A percentile compares a stretch with the other conserved stretches of the same genome.
Conservation (phyloP, 2,797 vertebrate species). For the Liparis tanakae region DNA sequence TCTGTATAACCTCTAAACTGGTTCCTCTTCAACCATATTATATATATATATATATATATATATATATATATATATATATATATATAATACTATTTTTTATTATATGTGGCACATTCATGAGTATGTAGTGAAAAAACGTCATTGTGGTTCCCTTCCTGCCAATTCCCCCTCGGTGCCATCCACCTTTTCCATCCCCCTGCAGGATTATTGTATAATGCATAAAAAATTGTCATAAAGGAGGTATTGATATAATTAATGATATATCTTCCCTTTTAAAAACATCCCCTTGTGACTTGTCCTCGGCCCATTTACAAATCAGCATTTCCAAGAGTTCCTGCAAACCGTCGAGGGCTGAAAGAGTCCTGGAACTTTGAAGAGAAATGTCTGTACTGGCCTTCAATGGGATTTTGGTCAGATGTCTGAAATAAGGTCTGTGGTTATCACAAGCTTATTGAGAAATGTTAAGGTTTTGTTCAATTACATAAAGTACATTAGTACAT, state of each 20-base stretch:
- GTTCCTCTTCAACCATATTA: not conserved
- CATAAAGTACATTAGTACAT: not conserved
- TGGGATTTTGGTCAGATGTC: too few species aligned
- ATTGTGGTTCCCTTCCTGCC: not conserved
- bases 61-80: too few species aligned
- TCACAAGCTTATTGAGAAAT: too few species aligned
- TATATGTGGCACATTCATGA: not conserved
- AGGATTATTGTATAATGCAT: conserved; percentile 1
- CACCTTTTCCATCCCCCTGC: not conserved
- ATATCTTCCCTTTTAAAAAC: not conserved
- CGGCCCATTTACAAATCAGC: not conserved
- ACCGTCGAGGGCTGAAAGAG: not conserved
- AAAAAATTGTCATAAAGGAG: conserved; percentile 15
- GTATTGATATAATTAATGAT: not conserved
- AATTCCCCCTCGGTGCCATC: not conserved
- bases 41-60: not conserved
- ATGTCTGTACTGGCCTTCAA: too few species aligned
- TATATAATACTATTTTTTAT: too few species aligned
- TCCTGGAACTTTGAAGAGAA: not conserved
- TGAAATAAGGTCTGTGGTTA: too few species aligned
- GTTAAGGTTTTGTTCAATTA: too few species aligned
- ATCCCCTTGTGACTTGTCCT: not conserved
- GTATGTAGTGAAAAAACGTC: not conserved
- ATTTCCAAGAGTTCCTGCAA: conserved; percentile 2
- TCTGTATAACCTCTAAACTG: not conserved